Percentiles rank a stretch among this genome's conserved stretches.
phyloP scores from a whole-genome alignment of 2,888 invertebrate species.

The Allygus modestus region DNA sequence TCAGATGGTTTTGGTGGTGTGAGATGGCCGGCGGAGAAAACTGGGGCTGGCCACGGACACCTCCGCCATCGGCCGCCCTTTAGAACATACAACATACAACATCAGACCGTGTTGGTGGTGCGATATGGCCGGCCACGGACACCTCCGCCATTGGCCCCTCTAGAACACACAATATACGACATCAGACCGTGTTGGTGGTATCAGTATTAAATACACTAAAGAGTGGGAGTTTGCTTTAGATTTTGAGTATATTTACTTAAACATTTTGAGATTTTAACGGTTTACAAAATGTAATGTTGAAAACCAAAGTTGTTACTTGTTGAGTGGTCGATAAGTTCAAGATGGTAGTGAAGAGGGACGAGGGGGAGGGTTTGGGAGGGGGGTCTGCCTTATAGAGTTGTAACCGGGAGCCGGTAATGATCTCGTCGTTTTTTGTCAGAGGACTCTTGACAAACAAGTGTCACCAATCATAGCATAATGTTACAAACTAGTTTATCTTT shows the following conservation, averaged over 20 bases:
- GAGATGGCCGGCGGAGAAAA: slow-evolving; percentile 63
- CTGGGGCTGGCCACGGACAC: slow-evolving; percentile 28
- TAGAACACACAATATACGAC: background rate
- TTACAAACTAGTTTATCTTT: too few relatives aligned
- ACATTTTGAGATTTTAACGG: too few relatives aligned
- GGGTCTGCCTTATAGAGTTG: background rate
- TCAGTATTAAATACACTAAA: background rate
- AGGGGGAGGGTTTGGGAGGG: background rate
- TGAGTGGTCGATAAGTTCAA: slow-evolving; percentile 11
- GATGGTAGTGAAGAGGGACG: background rate
- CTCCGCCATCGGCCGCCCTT: slow-evolving; percentile 61
- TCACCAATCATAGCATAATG: background rate
- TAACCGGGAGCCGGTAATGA: background rate
- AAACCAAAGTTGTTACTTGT: too few relatives aligned
- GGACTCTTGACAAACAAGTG: slow-evolving; percentile 2
- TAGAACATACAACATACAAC: slow-evolving; percentile 19
- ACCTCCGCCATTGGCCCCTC: slow-evolving; percentile 57
- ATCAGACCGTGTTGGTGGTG: background rate
- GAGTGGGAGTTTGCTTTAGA: too few relatives aligned
- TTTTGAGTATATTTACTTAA: too few relatives aligned
- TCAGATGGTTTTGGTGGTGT: background rate
- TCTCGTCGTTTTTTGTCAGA: background rate
- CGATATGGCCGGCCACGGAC: background rate
- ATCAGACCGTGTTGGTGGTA: background rate
- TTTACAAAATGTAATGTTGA: too few relatives aligned